Conservation (phyloP, 2,113 vertebrate species). For the Dicaeum eximium region DNA sequence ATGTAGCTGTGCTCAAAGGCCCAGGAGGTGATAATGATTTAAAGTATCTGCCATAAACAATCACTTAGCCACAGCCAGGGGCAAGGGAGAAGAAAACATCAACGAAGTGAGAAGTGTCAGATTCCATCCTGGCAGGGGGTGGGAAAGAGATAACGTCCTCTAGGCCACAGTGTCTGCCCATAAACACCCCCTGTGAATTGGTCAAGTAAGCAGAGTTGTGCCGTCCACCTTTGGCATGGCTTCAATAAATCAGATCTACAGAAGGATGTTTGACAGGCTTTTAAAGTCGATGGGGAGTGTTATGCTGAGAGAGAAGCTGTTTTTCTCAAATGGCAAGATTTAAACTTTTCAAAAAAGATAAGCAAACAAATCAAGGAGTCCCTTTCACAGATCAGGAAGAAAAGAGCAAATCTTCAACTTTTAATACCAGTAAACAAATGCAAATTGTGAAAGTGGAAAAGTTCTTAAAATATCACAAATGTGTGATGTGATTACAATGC, state of each 20-base stretch:
- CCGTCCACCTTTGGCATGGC: slow-evolving; percentile 40
- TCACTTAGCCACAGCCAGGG: slow-evolving; percentile 61
- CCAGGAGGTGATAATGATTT: slow-evolving; percentile 61
- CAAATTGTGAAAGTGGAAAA: not conserved
- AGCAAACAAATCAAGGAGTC: not conserved
- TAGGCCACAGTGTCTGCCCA: slow-evolving; percentile 32
- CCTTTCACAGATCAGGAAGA: not conserved
- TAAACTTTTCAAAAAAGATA: not conserved
- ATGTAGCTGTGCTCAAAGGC: slow-evolving; percentile 23
- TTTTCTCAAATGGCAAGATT: not conserved
- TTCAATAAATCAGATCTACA: slow-evolving; percentile 60
- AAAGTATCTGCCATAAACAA: slow-evolving; percentile 65
- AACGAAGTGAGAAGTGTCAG: slow-evolving; percentile 63
- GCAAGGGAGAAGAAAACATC: slow-evolving; percentile 61
- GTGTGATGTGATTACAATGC: not conserved
- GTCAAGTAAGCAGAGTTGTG: slow-evolving; percentile 46
- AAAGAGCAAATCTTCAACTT: not conserved
- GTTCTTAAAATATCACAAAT: not conserved
- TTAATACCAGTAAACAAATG: not conserved
- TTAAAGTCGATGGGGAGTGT: not conserved
- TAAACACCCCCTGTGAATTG: slow-evolving; percentile 51
- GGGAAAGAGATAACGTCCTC: slow-evolving; percentile 64
- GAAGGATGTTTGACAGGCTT: slow-evolving; percentile 44
- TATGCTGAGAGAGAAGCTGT: not conserved
- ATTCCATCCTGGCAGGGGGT: slow-evolving; percentile 64